Evolutionary conservation across 2,113 vertebrate genomes (phyloP).

Genomic region (Corythaeola cristata): DNA sequence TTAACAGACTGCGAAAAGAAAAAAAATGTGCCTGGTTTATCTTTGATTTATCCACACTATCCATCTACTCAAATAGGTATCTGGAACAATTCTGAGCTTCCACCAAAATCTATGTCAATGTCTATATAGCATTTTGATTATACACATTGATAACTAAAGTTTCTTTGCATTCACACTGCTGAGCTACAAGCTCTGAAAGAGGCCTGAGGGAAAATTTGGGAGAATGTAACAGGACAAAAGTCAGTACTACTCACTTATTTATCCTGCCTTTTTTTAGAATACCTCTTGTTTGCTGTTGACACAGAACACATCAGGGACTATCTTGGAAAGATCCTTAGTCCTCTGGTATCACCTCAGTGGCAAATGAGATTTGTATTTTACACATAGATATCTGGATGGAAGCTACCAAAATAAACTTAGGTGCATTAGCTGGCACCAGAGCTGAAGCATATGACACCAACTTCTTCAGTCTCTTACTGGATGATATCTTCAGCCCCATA

Average conservation of each 20-base stretch:
- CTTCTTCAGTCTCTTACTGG: neutral
- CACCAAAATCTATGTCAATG: neutral
- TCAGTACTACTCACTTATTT: neutral
- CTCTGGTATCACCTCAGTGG: neutral
- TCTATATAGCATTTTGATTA: neutral
- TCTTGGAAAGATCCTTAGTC: neutral
- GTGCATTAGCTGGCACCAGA: neutral
- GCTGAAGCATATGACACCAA: neutral
- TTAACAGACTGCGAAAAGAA: neutral
- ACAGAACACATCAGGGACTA: neutral
- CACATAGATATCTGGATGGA: neutral
- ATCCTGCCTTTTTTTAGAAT: neutral
- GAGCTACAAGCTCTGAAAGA: neutral
- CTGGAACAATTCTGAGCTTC: neutral
- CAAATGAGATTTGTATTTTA: neutral
- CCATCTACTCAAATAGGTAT: neutral
- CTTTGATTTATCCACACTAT: neutral
- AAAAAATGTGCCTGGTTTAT: neutral
- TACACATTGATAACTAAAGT: neutral
- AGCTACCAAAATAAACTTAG: neutral
- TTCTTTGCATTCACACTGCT: neutral
- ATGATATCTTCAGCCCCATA: neutral
- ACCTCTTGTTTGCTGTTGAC: neutral
- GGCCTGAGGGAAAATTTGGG: neutral
- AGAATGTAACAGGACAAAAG: neutral